Percentiles rank a stretch among this genome's conserved stretches.
Evolutionary conservation across 2,113 vertebrate genomes (phyloP).

Genomic region (Pelvicachromis taeniatus): DNA sequence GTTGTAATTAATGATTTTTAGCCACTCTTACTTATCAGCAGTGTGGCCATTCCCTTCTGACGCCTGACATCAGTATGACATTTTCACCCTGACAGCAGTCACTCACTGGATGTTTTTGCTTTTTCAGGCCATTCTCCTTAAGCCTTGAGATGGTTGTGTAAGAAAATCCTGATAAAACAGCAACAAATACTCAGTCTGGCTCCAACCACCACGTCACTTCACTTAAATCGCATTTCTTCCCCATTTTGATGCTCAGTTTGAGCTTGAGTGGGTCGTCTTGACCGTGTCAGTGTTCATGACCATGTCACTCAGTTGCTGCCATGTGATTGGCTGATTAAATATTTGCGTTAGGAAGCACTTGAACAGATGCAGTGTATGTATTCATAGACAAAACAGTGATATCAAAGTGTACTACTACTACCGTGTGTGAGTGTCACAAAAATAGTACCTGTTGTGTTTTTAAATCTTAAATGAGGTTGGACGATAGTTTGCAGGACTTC

Average conservation of each 20-base stretch:
- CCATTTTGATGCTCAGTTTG: background rate
- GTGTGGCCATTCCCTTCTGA: background rate
- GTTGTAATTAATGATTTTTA: background rate
- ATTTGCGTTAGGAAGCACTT: background rate
- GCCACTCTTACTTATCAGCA: background rate
- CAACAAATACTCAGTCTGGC: background rate
- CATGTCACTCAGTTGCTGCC: background rate
- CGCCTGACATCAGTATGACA: background rate
- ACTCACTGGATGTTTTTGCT: accelerated
- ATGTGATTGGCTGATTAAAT: background rate
- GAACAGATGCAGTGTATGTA: background rate
- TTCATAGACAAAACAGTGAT: background rate
- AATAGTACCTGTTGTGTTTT: background rate
- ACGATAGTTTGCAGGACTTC: background rate
- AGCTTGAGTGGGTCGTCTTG: background rate
- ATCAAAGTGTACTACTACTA: background rate
- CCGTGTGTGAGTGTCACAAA: background rate
- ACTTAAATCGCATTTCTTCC: background rate
- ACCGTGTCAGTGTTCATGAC: background rate
- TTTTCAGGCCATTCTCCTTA: background rate
- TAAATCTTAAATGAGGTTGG: accelerated
- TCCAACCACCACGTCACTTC: accelerated
- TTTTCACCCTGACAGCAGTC: background rate
- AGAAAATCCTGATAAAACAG: background rate
- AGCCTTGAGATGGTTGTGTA: background rate